A percentile compares a stretch with the other conserved stretches of the same genome.
These are phyloP conservation scores for Hyles vespertilio DNA, from an alignment of 1,140 invertebrate genomes.

Conservation along the genomic window DNA sequence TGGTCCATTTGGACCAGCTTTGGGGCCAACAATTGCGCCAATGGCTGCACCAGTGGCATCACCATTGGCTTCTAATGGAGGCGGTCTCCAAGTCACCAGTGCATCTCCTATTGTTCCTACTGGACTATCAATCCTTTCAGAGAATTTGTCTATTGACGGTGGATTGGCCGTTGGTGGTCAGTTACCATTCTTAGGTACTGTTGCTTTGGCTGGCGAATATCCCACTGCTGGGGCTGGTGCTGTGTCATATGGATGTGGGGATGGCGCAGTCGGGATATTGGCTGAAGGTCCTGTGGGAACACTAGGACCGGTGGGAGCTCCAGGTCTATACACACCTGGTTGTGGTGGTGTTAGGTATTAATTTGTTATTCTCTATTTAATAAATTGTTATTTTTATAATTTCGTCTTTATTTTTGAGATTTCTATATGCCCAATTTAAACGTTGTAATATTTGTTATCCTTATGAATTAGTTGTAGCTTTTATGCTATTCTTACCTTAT, in stretches of 20 bases:
- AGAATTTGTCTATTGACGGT: slow-evolving; percentile 36
- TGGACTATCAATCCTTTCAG: slow-evolving; percentile 15
- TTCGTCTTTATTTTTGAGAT: too few relatives aligned
- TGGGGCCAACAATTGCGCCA: background rate
- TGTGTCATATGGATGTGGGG: slow-evolving; percentile 31
- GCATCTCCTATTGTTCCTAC: slow-evolving; percentile 27
- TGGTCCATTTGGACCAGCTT: background rate
- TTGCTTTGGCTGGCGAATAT: slow-evolving; percentile 35
- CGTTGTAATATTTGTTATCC: too few relatives aligned
- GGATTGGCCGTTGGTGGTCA: slow-evolving; percentile 29
- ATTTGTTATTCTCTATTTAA: background rate
- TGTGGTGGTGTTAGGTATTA: background rate
- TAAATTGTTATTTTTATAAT: background rate
- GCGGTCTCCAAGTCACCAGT: slow-evolving; percentile 19
- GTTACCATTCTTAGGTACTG: slow-evolving; percentile 35
- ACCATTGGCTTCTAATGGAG: slow-evolving; percentile 19
- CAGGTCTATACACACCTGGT: slow-evolving; percentile 1
- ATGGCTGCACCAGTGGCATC: slow-evolving; percentile 3
- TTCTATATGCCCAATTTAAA: too few relatives aligned
- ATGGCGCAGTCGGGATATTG: slow-evolving; percentile 14
- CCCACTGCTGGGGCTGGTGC: slow-evolving; percentile 28
- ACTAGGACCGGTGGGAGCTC: background rate
- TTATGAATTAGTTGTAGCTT: too few relatives aligned
- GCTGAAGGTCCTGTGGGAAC: slow-evolving; percentile 1
- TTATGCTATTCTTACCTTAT: too few relatives aligned